A percentile compares a stretch with the other conserved stretches of the same genome.
These are phyloP conservation scores for Delia radicum DNA, from an alignment of 1,140 invertebrate species.

Conservation along the genomic window DNA sequence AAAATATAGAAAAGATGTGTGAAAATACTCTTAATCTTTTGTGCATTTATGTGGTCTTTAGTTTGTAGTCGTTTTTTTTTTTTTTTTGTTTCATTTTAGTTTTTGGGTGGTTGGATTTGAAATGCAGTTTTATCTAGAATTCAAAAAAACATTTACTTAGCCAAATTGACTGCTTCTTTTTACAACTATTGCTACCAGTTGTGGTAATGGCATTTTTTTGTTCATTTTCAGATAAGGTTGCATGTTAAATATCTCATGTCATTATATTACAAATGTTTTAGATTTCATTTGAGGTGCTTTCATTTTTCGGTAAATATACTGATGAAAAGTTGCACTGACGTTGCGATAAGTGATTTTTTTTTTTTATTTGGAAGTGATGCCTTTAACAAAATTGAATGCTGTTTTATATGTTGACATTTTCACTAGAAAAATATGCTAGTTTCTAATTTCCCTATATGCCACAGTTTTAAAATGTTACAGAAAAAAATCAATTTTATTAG, in stretches of 20 bases:
- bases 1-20: not conserved
- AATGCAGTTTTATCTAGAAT: not conserved
- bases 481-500: too few species aligned
- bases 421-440: too few species aligned
- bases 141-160: not conserved
- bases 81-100: not conserved
- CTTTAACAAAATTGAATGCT: too few species aligned
- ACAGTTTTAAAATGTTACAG: too few species aligned
- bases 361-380: too few species aligned
- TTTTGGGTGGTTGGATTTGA: not conserved
- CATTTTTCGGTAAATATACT: not conserved
- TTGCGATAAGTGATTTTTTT: too few species aligned
- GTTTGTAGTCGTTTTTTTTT: not conserved
- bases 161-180: not conserved
- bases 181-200: not conserved
- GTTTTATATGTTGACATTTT: too few species aligned
- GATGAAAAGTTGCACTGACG: too few species aligned
- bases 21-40: not conserved
- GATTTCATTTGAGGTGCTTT: not conserved
- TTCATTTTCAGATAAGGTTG: conserved; percentile 4
- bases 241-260: conserved; percentile 7
- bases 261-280: not conserved
- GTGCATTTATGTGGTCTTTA: not conserved
- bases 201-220: not conserved
- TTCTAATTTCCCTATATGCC: too few species aligned